Evolutionary conservation across 2,888 invertebrate species (phyloP), one percentile per base, ranked within the genome.

Genomic region (Hetaerina titia): DNA sequence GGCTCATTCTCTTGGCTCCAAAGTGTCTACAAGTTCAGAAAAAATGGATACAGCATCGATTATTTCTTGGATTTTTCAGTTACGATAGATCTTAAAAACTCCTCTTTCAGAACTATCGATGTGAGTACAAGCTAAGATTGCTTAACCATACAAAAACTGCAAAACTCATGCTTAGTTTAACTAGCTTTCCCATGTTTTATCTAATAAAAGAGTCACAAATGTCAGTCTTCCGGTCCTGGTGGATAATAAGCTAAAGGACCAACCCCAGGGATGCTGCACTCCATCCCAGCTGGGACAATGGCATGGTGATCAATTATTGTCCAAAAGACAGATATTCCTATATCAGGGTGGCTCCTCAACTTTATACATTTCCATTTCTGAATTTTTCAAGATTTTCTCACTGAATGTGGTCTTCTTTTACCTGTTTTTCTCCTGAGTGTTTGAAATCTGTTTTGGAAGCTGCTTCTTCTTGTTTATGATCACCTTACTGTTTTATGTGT

Each of bases 1-100:
- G 96, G 96, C 0, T 96, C 97, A 19, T 99, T 98, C 97, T 97
- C 98, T 95, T 99, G 99, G 99, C 98, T 98, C 96, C 97, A 98
- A 95, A 98, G 98, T 0, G 98, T 99, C 13, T 98, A 98, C 97
- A 98, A 98, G 95, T 99, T 99, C 97, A 97, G 99, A 88, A 97
- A 97, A 95, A 97, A 97, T 94, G 99, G 99, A 5, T 99, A 98
- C 97, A 98, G 98, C 95, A 98, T 98, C 95, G 99, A 99, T 97
- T 99, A 99, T 96, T 98, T 99, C 96, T 97, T 99, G 81, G 99
- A 99, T 96, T 98, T 99, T 96, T 99, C 99, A 87, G 98, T 99
- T 96, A 98, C 98, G 64, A 98, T 98, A 13, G 99, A 99, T 96
- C 97, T 99, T 95, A 99, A 99, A 97, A 99, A 99, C 96, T 99